Evolutionary conservation across 2,888 invertebrate genomes (phyloP).

Genomic region (Nymphalis c-album): DNA sequence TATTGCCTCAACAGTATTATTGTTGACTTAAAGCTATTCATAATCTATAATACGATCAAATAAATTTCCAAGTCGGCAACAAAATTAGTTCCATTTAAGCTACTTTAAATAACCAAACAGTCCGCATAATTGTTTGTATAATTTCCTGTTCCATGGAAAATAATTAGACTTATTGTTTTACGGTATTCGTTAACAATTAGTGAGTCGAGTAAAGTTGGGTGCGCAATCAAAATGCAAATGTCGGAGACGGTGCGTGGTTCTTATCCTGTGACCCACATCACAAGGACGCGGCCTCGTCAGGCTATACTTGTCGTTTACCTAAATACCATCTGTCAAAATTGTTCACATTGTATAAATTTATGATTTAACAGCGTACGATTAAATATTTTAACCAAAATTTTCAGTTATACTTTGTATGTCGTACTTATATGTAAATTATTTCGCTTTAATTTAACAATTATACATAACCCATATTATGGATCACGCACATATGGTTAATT

Average conservation of each 20-base stretch:
- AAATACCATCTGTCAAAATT: conserved; percentile 22
- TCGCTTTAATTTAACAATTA: conserved; percentile 5
- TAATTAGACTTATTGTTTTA: conserved; percentile 33
- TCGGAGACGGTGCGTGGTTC: conserved; percentile 50
- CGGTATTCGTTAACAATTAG: conserved; percentile 69
- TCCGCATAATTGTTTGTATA: conserved; percentile 46
- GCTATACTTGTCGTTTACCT: conserved; percentile 14
- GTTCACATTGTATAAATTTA: conserved; percentile 4
- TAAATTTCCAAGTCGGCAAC: conserved; percentile 2
- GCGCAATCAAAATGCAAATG: conserved; percentile 78
- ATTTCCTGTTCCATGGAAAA: conserved; percentile 51
- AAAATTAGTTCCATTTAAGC: conserved; percentile 1
- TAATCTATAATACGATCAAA: conserved; percentile 14
- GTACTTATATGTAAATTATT: conserved; percentile 1
- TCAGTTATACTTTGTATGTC: background rate
- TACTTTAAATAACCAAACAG: conserved; percentile 37
- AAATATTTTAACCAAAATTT: conserved; percentile 9
- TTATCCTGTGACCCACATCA: conserved; percentile 79
- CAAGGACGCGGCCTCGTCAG: conserved; percentile 69
- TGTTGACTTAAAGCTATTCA: background rate
- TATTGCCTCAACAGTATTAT: background rate
- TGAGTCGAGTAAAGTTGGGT: conserved; percentile 48
- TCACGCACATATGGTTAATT: conserved; percentile 31
- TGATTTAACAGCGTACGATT: background rate
- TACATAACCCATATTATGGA: conserved; percentile 15